A percentile compares a stretch with the other conserved stretches of the same genome.
phyloP scores from a whole-genome alignment of 2,113 vertebrate species.

The Myrmecobius fasciatus region DNA sequence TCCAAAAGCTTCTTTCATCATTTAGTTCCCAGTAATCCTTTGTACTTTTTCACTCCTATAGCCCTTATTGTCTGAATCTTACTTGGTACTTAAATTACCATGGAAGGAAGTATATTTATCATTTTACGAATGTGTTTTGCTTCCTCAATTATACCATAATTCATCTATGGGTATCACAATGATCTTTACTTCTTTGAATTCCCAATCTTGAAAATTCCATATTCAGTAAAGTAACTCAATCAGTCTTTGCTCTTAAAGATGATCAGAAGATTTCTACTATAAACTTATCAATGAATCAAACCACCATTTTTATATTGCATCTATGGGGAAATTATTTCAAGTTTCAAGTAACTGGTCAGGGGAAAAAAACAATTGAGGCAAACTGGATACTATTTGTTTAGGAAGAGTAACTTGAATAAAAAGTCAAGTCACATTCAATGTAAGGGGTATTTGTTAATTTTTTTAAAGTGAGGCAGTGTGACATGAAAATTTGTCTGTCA shows the following conservation, averaged over 20 bases:
- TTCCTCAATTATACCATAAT: background rate
- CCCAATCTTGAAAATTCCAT: background rate
- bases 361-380: background rate
- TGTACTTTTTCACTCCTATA: background rate
- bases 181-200: background rate
- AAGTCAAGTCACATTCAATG: background rate
- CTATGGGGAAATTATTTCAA: background rate
- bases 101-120: background rate
- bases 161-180: background rate
- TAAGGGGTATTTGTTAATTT: background rate
- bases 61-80: background rate
- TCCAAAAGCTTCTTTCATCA: background rate
- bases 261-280: background rate
- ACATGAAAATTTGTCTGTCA: background rate
- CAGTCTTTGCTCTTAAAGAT: background rate
- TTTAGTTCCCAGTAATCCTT: background rate
- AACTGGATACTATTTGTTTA: background rate
- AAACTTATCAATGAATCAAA: background rate
- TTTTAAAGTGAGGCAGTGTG: background rate
- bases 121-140: background rate
- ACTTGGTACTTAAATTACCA: background rate
- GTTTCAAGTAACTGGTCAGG: background rate
- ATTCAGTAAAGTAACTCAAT: too few species aligned
- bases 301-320: background rate
- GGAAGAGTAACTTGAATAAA: background rate